Conservation (phyloP, 1,140 invertebrate species). For the Augochlora pura region DNA sequence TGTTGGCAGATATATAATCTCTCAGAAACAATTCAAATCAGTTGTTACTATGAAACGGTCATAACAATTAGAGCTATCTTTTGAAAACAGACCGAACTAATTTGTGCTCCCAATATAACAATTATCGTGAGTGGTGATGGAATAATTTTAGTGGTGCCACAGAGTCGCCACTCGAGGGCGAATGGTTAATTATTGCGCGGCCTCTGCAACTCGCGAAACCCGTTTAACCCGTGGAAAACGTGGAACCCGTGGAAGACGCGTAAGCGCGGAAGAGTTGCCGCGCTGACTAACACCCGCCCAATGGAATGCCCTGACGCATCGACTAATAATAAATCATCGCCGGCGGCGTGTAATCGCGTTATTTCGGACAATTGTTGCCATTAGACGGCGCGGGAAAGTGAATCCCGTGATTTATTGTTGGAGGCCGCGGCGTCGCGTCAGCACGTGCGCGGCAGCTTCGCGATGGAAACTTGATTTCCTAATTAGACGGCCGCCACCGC, state of each 20-base stretch:
- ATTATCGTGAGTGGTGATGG: no score
- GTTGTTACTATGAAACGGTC: no score
- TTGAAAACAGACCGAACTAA: no score
- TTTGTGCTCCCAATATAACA: no score
- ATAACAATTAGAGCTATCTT: no score
- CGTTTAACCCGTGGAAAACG: no score
- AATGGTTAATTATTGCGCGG: conserved; percentile 48
- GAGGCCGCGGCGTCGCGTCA: neutral
- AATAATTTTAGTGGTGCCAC: no score
- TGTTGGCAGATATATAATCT: no score
- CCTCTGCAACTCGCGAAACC: no score
- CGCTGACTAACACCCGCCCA: conserved; percentile 25
- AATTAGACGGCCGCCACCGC: neutral
- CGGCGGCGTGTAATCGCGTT: conserved; percentile 40
- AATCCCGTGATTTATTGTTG: conserved; percentile 40
- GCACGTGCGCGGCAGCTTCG: conserved; percentile 2
- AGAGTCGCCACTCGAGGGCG: no score
- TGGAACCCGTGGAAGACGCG: no score
- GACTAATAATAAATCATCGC: conserved; percentile 56
- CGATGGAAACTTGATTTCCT: conserved; percentile 15
- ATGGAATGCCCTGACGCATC: conserved; percentile 56
- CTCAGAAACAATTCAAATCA: no score
- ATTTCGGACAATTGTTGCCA: conserved; percentile 41
- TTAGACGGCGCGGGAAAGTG: conserved; percentile 19
- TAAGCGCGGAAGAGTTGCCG: conserved; percentile 7